Conservation (phyloP, 2,888 invertebrate genomes). For the Mesorhabditis sp. region DNA sequence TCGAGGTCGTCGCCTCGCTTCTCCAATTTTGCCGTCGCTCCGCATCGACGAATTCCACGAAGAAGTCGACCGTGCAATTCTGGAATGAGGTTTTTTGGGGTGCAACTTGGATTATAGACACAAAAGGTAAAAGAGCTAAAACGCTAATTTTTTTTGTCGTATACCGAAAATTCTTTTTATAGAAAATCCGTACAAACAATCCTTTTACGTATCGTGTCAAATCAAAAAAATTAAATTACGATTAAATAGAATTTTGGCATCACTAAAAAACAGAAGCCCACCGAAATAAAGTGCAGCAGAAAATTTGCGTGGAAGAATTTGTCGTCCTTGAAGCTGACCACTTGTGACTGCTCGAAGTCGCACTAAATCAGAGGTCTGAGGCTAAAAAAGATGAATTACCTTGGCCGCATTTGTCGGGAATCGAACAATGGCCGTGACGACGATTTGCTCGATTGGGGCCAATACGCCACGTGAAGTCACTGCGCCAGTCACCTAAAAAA, state of each 20-base stretch:
- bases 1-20: not conserved
- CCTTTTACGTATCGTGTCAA: no score
- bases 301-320: not conserved
- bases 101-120: no score
- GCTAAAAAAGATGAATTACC: not conserved
- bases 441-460: not conserved
- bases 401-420: not conserved
- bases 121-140: no score
- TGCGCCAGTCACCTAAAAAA: not conserved
- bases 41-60: constrained; percentile 2
- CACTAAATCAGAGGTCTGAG: not conserved
- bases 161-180: no score
- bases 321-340: not conserved
- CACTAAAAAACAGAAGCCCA: not conserved
- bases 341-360: constrained; percentile 4
- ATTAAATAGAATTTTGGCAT: no score
- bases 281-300: not conserved
- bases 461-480: not conserved
- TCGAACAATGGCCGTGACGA: constrained; percentile 4
- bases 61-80: not conserved
- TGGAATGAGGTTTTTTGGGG: not conserved
- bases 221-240: no score
- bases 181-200: no score
- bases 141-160: no score
- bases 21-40: constrained; percentile 5